A percentile compares a stretch with the other conserved stretches of the same genome.
phyloP scores from a whole-genome alignment of 2,888 invertebrate genomes.

The Harpagoxenus sublaevis region DNA sequence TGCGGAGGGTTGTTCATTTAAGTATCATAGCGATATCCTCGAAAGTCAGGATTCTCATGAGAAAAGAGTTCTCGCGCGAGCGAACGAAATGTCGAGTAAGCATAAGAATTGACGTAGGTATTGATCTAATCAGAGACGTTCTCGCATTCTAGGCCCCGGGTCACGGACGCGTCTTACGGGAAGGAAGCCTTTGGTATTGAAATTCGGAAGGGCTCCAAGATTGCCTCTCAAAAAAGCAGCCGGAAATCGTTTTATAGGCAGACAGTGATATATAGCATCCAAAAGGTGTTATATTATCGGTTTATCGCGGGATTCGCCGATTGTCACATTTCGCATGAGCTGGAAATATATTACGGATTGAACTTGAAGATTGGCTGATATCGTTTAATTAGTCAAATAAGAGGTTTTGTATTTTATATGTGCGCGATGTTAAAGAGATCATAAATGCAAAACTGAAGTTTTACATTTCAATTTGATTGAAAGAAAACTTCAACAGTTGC shows the following conservation, averaged over 20 bases:
- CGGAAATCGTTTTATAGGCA: constrained; percentile 34
- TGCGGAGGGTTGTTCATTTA: neutral
- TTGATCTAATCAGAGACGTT: constrained; percentile 52
- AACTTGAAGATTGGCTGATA: neutral
- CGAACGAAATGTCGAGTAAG: constrained; percentile 24
- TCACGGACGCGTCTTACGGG: neutral
- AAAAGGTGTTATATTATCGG: constrained; percentile 17
- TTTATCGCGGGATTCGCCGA: neutral
- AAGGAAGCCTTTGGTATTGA: constrained; percentile 56
- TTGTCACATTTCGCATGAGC: neutral
- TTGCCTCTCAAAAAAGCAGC: constrained; percentile 37
- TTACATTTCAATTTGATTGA: neutral
- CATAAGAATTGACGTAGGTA: constrained; percentile 2
- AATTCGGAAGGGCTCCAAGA: constrained; percentile 42
- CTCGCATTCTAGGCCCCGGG: neutral
- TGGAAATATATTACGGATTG: neutral
- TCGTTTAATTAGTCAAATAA: neutral
- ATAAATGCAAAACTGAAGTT: neutral
- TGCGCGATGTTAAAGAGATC: neutral
- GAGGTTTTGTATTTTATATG: neutral
- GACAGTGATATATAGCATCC: constrained; percentile 25
- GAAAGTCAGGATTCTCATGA: neutral
- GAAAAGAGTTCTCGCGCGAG: constrained; percentile 1
- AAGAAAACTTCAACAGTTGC: neutral
- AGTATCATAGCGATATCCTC: neutral